Evolutionary conservation across 2,797 vertebrate species (phyloP).

Genomic region (Sebastes reedi): DNA sequence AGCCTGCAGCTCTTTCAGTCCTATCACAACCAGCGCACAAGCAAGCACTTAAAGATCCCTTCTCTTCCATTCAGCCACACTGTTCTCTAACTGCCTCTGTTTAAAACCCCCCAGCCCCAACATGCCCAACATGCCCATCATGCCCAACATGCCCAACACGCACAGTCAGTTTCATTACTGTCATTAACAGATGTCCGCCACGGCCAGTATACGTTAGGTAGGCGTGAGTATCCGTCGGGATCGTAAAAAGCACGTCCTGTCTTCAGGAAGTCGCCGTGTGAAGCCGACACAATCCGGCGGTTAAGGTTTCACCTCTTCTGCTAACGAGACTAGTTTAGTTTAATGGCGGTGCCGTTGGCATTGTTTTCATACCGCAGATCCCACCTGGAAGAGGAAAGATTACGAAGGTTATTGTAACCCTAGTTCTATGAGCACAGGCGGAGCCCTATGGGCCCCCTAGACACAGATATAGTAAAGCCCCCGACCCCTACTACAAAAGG

Average conservation of each 20-base stretch:
- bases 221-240: not conserved
- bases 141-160: not conserved
- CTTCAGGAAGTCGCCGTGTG: constrained; percentile 3
- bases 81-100: not conserved
- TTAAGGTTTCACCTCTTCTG: constrained; percentile 37
- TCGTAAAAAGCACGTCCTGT: constrained; percentile 9
- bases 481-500: not conserved
- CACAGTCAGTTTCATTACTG: constrained; percentile 3
- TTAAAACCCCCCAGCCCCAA: not conserved
- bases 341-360: constrained; percentile 27
- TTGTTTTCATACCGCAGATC: constrained; percentile 13
- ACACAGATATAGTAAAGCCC: not conserved
- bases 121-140: not conserved
- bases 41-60: constrained; percentile 17
- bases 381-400: not conserved
- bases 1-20: constrained; percentile 46
- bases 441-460: not conserved
- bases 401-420: too few relatives aligned
- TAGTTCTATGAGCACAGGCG: too few relatives aligned
- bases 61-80: not conserved
- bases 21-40: constrained; percentile 14
- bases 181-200: constrained; percentile 25
- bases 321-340: constrained; percentile 34
- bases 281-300: constrained; percentile 28
- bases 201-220: not conserved